These are phyloP conservation scores for Caiman crocodilus DNA, from an alignment of 2,797 vertebrate genomes.

Conservation along the genomic window DNA sequence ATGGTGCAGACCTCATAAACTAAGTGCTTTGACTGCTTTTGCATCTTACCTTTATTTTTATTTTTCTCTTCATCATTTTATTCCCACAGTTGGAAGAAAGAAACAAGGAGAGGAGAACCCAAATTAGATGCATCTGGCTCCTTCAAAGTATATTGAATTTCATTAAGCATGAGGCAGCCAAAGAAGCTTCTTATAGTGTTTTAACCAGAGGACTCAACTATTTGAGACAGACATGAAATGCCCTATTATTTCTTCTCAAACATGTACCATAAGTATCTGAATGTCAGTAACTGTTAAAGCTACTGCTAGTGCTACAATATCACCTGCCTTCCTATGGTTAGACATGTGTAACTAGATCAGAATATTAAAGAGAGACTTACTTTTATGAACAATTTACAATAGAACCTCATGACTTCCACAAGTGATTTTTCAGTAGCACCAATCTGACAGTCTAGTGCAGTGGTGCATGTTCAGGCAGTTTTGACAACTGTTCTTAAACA, in stretches of 20 bases:
- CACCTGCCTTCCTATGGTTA: constrained; percentile 53
- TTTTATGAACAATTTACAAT: constrained; percentile 7
- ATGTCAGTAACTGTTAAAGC: not conserved
- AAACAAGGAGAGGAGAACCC: constrained; percentile 24
- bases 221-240: constrained; percentile 15
- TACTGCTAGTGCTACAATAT: constrained; percentile 34
- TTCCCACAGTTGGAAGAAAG: constrained; percentile 10
- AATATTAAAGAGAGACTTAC: constrained; percentile 32
- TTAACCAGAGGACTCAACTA: constrained; percentile 19
- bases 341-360: constrained; percentile 25
- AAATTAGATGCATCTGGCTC: constrained; percentile 41
- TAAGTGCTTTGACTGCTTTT: constrained; percentile 1
- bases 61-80: constrained; percentile 45
- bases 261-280: constrained; percentile 5
- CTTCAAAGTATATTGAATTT: constrained; percentile 23
- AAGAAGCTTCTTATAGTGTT: constrained; percentile 9
- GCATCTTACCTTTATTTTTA: constrained; percentile 34
- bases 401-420: not conserved
- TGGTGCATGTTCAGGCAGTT: not conserved
- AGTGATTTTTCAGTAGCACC: not conserved
- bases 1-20: rapidly evolving
- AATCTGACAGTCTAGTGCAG: not conserved
- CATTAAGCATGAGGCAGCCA: not conserved
- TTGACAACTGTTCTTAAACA: not conserved
- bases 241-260: constrained; percentile 1